phyloP scores from a whole-genome alignment of 2,113 vertebrate species.

The Pterocles orientalis region DNA sequence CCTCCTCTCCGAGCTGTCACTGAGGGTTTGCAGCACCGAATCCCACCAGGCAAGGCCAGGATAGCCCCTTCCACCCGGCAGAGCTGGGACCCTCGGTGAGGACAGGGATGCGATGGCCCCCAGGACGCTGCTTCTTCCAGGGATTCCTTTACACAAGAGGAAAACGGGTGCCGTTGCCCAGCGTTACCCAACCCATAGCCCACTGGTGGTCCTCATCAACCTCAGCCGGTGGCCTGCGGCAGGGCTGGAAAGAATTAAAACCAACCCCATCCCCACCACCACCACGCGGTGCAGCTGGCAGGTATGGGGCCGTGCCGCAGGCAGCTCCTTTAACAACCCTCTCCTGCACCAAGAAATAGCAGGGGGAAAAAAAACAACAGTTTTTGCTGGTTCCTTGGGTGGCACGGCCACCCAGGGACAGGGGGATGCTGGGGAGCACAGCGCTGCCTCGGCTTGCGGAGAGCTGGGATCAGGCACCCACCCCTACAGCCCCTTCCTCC shows the following conservation, averaged over 20 bases:
- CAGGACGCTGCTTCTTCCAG: neutral
- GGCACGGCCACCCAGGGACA: neutral
- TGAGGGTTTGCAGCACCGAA: neutral
- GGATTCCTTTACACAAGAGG: neutral
- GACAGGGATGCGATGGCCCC: neutral
- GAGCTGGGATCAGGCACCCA: neutral
- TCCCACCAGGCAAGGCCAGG: neutral
- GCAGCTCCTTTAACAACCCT: neutral
- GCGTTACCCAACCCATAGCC: neutral
- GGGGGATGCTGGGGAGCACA: neutral
- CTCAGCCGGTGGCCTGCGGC: fast-evolving
- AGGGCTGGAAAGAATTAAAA: neutral
- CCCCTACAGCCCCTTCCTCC: neutral
- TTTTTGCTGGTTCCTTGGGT: neutral
- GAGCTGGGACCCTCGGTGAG: neutral
- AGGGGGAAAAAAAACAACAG: fast-evolving
- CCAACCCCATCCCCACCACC: neutral
- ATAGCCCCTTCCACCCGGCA: neutral
- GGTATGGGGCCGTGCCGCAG: fast-evolving
- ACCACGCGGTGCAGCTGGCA: neutral
- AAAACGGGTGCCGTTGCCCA: neutral
- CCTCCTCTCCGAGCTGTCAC: neutral
- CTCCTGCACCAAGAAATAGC: neutral
- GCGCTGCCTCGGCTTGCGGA: neutral
- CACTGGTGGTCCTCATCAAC: neutral